A percentile compares a stretch with the other conserved stretches of the same genome.
phyloP scores from a whole-genome alignment of 2,888 invertebrate species.

The Leucophenga montana region DNA sequence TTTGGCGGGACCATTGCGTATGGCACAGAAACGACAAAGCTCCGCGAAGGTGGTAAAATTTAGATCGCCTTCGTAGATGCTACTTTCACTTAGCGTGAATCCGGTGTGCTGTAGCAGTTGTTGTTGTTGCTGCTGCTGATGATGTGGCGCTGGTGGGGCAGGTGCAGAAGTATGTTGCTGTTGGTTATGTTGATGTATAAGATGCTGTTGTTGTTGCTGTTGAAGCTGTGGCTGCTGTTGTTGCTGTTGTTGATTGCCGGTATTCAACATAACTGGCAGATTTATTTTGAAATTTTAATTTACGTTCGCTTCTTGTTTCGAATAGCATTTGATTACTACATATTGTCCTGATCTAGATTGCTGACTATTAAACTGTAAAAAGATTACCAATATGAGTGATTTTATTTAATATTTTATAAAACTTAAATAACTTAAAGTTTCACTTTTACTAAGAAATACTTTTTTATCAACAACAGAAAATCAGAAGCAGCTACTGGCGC shows the following conservation, averaged over 20 bases:
- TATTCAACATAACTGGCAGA: conserved; percentile 64
- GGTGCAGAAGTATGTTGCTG: conserved; percentile 60
- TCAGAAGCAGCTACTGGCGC: too few species aligned
- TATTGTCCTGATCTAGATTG: conserved; percentile 31
- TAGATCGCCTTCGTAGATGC: conserved; percentile 74
- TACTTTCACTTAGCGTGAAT: background rate
- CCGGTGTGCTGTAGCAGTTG: conserved; percentile 27
- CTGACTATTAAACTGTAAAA: background rate
- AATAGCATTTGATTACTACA: conserved; percentile 13
- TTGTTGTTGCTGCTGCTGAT: conserved; percentile 39
- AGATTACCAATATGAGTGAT: too few species aligned
- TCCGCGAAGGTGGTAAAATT: conserved; percentile 81
- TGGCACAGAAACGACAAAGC: conserved; percentile 81
- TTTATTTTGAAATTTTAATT: background rate
- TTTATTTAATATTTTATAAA: too few species aligned
- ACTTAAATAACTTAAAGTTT: too few species aligned
- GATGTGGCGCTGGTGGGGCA: conserved; percentile 34
- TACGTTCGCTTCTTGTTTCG: conserved; percentile 9
- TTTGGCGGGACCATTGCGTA: conserved; percentile 80
- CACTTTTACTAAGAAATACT: too few species aligned
- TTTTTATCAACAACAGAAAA: too few species aligned
- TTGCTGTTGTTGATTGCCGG: conserved; percentile 53
- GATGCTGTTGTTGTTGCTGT: conserved; percentile 45
- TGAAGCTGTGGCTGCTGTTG: conserved; percentile 46
- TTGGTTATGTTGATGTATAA: conserved; percentile 40